Evolutionary conservation across 2,888 invertebrate genomes (phyloP).

Genomic region (Portevinia maculata): DNA sequence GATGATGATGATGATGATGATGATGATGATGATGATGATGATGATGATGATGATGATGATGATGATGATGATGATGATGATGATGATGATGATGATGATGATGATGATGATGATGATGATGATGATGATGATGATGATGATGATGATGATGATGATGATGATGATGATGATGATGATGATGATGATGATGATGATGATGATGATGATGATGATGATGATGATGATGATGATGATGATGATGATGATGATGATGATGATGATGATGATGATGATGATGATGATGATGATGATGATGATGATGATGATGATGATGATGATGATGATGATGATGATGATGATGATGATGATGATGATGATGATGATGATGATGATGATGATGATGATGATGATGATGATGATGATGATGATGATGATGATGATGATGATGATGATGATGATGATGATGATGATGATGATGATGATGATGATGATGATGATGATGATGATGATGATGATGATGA

Average conservation of each 20-base stretch:
- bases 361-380: neutral
- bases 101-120: neutral
- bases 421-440: neutral
- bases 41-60: neutral
- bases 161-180: neutral
- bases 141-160: neutral
- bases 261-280: neutral
- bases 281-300: neutral
- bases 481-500: neutral
- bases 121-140: neutral
- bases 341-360: neutral
- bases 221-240: neutral
- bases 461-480: neutral
- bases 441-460: neutral
- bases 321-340: neutral
- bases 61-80: neutral
- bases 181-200: neutral
- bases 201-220: neutral
- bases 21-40: neutral
- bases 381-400: neutral
- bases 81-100: neutral
- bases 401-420: neutral
- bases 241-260: neutral
- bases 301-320: neutral
- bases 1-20: neutral